These are phyloP conservation scores for Dryoscopus gambensis DNA, from an alignment of 2,113 vertebrate species.

Conservation along the genomic window DNA sequence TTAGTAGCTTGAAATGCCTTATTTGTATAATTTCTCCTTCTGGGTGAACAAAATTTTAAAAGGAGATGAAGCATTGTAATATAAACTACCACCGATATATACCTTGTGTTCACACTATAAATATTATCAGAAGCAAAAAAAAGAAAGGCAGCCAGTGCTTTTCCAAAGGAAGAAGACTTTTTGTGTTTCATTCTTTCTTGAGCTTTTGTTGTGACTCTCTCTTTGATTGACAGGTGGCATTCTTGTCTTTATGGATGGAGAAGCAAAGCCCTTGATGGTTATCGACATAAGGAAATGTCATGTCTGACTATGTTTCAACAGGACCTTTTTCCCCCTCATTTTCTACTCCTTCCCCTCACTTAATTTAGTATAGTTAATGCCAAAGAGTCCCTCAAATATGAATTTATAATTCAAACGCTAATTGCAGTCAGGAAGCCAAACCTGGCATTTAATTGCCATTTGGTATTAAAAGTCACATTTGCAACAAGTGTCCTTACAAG, in stretches of 20 bases:
- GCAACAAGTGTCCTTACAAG: slow-evolving; percentile 42
- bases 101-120: slow-evolving; percentile 2
- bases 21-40: slow-evolving; percentile 66
- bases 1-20: slow-evolving; percentile 55
- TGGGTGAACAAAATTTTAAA: slow-evolving; percentile 64
- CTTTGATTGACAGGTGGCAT: slow-evolving; percentile 92
- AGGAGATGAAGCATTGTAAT: slow-evolving; percentile 51
- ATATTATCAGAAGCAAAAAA: slow-evolving; percentile 30
- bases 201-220: slow-evolving; percentile 47
- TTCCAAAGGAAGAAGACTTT: slow-evolving; percentile 2
- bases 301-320: slow-evolving; percentile 72
- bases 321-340: slow-evolving; percentile 46
- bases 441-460: slow-evolving; percentile 65
- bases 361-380: slow-evolving; percentile 68
- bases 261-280: slow-evolving; percentile 87
- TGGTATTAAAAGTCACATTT: slow-evolving; percentile 71
- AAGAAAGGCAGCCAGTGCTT: not conserved
- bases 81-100: slow-evolving; percentile 45
- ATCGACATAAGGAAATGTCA: slow-evolving; percentile 94
- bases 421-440: slow-evolving; percentile 58
- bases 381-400: slow-evolving; percentile 53
- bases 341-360: slow-evolving; percentile 42
- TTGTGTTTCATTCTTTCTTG: slow-evolving; percentile 44
- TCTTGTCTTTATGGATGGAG: slow-evolving; percentile 84
- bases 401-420: slow-evolving; percentile 62